Percentiles rank a stretch among this genome's conserved stretches.
Conservation (phyloP, 2,113 vertebrate genomes). For the Prolemur simus region DNA sequence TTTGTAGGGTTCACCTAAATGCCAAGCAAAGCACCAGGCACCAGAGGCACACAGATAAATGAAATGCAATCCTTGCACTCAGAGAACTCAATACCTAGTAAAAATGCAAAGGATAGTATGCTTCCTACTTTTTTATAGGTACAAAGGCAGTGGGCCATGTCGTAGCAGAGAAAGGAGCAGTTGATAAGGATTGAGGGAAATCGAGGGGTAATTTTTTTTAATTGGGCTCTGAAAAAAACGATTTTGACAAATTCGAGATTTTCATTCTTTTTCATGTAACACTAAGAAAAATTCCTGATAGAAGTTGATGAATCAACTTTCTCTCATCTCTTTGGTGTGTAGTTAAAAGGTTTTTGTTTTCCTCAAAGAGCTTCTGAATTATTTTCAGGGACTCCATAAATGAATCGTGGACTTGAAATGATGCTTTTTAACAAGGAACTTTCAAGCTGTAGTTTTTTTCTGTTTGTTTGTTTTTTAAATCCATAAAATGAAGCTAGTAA, state of each 20-base stretch:
- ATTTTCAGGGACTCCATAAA: not conserved
- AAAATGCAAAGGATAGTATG: not conserved
- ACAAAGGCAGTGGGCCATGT: not conserved
- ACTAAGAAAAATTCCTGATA: not conserved
- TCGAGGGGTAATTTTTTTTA: not conserved
- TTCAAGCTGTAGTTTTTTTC: not conserved
- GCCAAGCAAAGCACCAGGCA: too few relatives aligned
- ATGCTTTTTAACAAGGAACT: not conserved
- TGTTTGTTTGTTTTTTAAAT: not conserved
- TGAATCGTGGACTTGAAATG: not conserved
- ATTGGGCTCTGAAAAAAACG: not conserved
- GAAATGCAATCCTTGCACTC: not conserved
- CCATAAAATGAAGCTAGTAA: not conserved
- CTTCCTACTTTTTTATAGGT: not conserved
- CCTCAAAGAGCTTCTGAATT: not conserved
- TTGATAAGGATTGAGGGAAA: not conserved
- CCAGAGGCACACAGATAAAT: not conserved
- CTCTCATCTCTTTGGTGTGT: not conserved
- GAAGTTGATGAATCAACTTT: not conserved
- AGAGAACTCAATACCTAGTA: not conserved
- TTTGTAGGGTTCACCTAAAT: not conserved
- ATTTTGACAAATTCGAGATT: conserved; percentile 1
- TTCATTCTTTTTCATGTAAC: not conserved
- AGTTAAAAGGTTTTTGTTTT: conserved; percentile 11
- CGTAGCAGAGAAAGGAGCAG: not conserved